Evolutionary conservation across 1,140 invertebrate species (phyloP), one percentile per base, ranked within the genome.

Genomic region (Tyrophagus putrescentiae): DNA sequence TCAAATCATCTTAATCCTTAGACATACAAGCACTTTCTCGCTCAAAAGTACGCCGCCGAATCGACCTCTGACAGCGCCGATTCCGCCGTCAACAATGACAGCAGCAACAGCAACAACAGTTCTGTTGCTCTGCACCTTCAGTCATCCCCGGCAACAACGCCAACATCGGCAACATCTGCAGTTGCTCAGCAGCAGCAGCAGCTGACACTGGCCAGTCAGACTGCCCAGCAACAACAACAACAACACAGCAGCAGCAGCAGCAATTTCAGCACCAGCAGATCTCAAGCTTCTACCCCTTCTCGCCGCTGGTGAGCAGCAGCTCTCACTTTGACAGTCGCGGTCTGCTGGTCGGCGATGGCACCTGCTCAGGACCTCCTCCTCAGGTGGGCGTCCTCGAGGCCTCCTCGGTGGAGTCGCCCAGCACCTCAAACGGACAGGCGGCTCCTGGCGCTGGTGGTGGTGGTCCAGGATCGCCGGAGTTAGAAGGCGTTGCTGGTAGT

Each of bases 31-130:
- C 65, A 66, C 11, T 65, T 66, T 61, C 29, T 66, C 31, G 64
- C 63, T 16, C 65, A 66, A 33, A 66, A 66, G 32, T 66, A 66
- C 63, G 65, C 65, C 6, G 65, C 65, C 23, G 65, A 66, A 52
- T 57, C 62, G 39, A 57, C 56, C 21, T 57, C 56, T 23, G 56
- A 57, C 25, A 21, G 31, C 11, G 33, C 33, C 7, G 59, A 60
- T 57, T 57, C 33, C n/a, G n/a, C 52, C 33, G 28, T 27, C 13
- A 52, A 52, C 48, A 52, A n/a, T 52, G 18, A 52, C 32, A 9
- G 50, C 63, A 21, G 33, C 60, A 9, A 62, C 60, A 0, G 54
- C 57, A 13, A 39, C 60, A 6, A 57, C 28, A 34, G 27, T 61
- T 25, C 53, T 61, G 3, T 54, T 33, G 33, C 54, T 61, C 23